A percentile compares a stretch with the other conserved stretches of the same genome.
Evolutionary conservation across 2,113 vertebrate genomes (phyloP).

Genomic region (Pungitius pungitius): DNA sequence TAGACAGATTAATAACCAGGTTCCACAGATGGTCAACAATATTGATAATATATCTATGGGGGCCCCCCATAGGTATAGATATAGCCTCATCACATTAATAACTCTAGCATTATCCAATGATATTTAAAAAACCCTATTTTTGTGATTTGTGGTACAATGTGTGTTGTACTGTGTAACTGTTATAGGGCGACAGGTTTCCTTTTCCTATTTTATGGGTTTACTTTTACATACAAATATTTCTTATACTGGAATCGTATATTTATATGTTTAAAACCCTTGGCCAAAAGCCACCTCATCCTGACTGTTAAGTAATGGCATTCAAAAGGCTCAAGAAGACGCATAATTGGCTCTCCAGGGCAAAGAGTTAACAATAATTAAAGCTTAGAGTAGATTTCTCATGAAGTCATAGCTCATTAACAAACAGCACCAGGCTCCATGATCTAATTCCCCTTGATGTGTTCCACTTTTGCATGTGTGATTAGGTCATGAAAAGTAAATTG

Average conservation of each 20-base stretch:
- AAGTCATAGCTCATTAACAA: constrained; percentile 48
- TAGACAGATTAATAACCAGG: neutral
- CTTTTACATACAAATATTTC: neutral
- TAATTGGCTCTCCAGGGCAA: constrained; percentile 34
- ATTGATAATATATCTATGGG: neutral
- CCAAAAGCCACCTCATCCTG: constrained; percentile 12
- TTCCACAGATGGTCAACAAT: neutral
- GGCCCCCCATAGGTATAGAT: too few species aligned
- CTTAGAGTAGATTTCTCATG: constrained; percentile 15
- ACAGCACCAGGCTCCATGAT: constrained; percentile 14
- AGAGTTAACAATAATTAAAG: constrained; percentile 36
- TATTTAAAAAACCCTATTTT: neutral
- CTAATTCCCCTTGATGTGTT: constrained; percentile 39
- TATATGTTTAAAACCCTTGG: neutral
- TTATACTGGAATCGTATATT: neutral
- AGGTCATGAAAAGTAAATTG: constrained; percentile 41
- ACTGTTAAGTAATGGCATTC: constrained; percentile 24
- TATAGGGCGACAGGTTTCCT: neutral
- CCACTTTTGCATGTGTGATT: constrained; percentile 37
- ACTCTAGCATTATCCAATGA: neutral
- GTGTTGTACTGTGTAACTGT: neutral
- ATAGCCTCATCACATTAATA: neutral
- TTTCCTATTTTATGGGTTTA: neutral
- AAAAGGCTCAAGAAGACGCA: constrained; percentile 18
- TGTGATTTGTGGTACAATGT: neutral